Base-by-base conservation (phyloP, 2,888 invertebrate genomes). In the Eupithecia abbreviata region DNA sequence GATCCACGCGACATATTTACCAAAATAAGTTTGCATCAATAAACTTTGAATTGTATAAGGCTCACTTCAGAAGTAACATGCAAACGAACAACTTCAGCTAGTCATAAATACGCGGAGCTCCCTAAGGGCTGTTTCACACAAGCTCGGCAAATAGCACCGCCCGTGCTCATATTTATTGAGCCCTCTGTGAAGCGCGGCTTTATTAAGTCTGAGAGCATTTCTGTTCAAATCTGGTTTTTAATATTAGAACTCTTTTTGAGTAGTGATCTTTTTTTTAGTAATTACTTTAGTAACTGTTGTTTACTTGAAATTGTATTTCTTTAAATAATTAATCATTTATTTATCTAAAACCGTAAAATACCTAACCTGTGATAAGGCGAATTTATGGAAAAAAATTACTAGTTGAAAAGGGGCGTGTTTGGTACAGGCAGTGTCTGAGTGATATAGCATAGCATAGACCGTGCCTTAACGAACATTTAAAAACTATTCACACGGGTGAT, bases 121-220 rank as follows among this genome's bases (percentile, higher is more conserved):
- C 72, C 77, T 66, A 74, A 78, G 73, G 78, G 51, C 75, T 77
- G 66, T 72, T 77, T 77, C 77, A 77, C 75, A 75, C 77, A 58
- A 68, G 73, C 58, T 65, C 68, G 47, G 65, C 76, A 69, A 77
- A 73, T 49, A 72, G 65, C 73, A 55, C 58, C 62, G 42, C 80
- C 58, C 62, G 42, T 80, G 79, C 81, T 84, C 74, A 77, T 77
- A 72, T 77, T 77, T 77, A 75, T 77, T 43, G 72, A 77, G n/a
- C 74, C 51, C 77, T 77, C 67, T 18, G 74, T 55, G 58, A 41
- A 55, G 66, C 43, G 65, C 9, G 51, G 45, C 73, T 70, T 73
- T 76, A 76, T 73, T 76, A 15, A 66, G 66, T 66, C 66, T 42
- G 42, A 42, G 15, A 66, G 42, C n/a, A 67, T 7, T 43, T 67